These are phyloP conservation scores for Limanda limanda DNA, from an alignment of 2,113 vertebrate species.

Conservation along the genomic window DNA sequence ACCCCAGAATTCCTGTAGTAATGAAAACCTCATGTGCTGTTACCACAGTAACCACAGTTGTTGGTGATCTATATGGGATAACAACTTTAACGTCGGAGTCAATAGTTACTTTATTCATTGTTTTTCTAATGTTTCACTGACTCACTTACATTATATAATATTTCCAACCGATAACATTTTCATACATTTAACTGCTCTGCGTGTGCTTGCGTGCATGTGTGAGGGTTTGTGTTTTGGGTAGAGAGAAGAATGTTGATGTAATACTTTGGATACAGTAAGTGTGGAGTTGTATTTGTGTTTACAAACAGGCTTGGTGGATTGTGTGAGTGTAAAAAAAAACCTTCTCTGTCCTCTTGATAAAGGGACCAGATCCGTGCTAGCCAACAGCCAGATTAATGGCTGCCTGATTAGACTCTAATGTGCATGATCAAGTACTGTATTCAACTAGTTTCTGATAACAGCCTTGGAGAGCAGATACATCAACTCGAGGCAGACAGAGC, in stretches of 20 bases:
- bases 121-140: not conserved
- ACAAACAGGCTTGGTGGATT: not conserved
- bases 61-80: too few relatives aligned
- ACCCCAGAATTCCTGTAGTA: too few relatives aligned
- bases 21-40: too few relatives aligned
- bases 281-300: not conserved
- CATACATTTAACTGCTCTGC: too few relatives aligned
- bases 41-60: too few relatives aligned
- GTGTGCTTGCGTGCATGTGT: too few relatives aligned
- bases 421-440: conserved; percentile 34
- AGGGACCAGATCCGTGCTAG: conserved; percentile 16
- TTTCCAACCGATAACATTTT: not conserved
- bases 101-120: too few relatives aligned
- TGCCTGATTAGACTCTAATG: conserved; percentile 44
- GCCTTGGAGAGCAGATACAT: conserved; percentile 31
- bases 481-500: conserved; percentile 15
- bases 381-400: conserved; percentile 31
- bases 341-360: conserved; percentile 30
- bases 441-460: conserved; percentile 38
- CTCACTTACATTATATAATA: not conserved
- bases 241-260: too few relatives aligned
- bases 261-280: too few relatives aligned
- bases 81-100: not conserved
- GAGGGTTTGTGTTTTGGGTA: too few relatives aligned
- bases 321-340: not conserved